A percentile compares a stretch with the other conserved stretches of the same genome.
phyloP scores from a whole-genome alignment of 2,888 invertebrate genomes.

The Drosophila prostipennis region DNA sequence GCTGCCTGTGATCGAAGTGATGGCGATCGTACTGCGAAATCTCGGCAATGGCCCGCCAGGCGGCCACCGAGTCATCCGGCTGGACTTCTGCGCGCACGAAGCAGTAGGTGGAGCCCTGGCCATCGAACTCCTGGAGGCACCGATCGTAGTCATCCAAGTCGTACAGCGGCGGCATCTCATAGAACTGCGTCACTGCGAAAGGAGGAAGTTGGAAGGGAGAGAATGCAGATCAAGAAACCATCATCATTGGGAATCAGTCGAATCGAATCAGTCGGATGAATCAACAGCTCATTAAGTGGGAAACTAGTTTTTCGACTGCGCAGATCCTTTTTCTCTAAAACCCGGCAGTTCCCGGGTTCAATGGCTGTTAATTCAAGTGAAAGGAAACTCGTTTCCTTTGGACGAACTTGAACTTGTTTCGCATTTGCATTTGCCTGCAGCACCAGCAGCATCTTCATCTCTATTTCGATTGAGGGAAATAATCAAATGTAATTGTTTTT shows the following conservation, averaged over 20 bases:
- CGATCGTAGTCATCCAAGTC: conserved; percentile 82
- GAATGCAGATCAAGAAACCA: conserved; percentile 9
- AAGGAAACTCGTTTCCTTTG: conserved; percentile 40
- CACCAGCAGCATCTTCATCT: conserved; percentile 24
- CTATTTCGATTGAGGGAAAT: conserved; percentile 10
- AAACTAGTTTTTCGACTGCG: conserved; percentile 37
- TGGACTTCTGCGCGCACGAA: conserved; percentile 80
- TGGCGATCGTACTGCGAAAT: conserved; percentile 77
- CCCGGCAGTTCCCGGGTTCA: conserved; percentile 20
- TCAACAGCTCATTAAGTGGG: conserved; percentile 22
- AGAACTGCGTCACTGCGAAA: conserved; percentile 81
- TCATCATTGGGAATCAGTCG: conserved; percentile 9
- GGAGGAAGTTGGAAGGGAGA: neutral
- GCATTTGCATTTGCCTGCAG: conserved; percentile 32
- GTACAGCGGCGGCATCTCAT: conserved; percentile 82
- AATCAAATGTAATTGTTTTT: conserved; percentile 27
- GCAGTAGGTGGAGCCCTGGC: conserved; percentile 72
- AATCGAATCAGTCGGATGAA: conserved; percentile 12
- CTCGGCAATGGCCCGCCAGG: conserved; percentile 75
- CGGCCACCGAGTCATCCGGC: conserved; percentile 61
- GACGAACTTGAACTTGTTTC: conserved; percentile 28
- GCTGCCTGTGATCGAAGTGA: conserved; percentile 80
- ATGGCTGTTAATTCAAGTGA: conserved; percentile 40
- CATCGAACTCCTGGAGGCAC: conserved; percentile 76
- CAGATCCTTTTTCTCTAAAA: conserved; percentile 41